Percentiles rank a stretch among this genome's conserved stretches.
Conservation (phyloP, 2,797 vertebrate genomes). For the Myotis daubentonii region DNA sequence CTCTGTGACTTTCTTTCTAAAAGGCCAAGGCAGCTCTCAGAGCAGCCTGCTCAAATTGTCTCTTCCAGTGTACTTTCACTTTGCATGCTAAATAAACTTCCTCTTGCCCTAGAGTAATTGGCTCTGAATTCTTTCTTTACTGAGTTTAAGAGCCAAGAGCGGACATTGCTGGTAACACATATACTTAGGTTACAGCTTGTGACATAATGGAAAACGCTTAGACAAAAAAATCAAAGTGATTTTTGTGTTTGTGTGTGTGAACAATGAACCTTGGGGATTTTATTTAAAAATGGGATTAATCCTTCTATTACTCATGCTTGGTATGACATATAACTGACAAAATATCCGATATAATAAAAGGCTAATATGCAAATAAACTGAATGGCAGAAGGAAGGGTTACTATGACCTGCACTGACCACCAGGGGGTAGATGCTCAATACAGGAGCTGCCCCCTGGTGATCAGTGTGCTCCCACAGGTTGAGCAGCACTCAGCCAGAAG, state of each 20-base stretch:
- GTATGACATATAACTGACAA: not conserved
- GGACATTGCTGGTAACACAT: not conserved
- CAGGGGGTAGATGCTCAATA: no score
- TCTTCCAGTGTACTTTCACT: not conserved
- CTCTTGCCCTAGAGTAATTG: not conserved
- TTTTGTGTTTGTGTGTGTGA: not conserved
- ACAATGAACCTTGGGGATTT: not conserved
- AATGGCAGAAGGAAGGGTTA: no score
- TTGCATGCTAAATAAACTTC: not conserved
- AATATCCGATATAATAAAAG: not conserved
- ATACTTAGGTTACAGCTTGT: not conserved
- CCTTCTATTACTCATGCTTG: not conserved
- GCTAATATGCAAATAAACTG: no score
- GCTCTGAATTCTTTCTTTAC: not conserved
- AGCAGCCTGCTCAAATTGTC: not conserved
- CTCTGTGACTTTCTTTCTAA: not conserved
- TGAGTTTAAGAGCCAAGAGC: not conserved
- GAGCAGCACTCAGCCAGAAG: no score
- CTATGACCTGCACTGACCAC: no score
- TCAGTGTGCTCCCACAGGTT: no score
- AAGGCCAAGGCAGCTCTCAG: not conserved
- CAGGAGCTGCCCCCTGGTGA: no score
- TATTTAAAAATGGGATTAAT: not conserved
- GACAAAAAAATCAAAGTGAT: not conserved
- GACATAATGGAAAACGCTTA: not conserved